phyloP scores from a whole-genome alignment of 37 sponge, comb jelly and placozoan genomes.

The Bolinopsis microptera region DNA sequence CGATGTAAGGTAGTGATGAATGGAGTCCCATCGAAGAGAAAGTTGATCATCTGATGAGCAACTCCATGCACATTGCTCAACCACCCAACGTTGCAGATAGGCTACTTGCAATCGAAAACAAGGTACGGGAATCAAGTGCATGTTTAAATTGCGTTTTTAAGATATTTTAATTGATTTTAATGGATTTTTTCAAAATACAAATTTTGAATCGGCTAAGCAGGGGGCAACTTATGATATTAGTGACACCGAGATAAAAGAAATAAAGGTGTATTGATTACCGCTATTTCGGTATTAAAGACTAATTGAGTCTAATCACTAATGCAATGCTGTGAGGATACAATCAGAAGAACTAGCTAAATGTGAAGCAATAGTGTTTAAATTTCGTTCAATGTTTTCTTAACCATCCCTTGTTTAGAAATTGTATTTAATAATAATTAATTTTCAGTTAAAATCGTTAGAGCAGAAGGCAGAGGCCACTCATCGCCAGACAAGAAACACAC shows the following conservation, averaged over 20 bases:
- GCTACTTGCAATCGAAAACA: not conserved
- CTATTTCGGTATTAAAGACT: no score
- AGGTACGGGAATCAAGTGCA: not conserved
- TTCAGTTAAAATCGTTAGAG: not conserved
- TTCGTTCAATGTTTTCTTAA: no score
- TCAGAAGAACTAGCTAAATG: no score
- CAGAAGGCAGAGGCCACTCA: not conserved
- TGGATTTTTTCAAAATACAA: not conserved
- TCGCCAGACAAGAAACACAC: not conserved
- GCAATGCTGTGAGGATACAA: no score
- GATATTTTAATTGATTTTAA: not conserved
- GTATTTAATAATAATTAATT: not conserved
- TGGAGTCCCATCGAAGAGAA: slow-evolving; percentile 45
- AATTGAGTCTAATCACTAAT: no score
- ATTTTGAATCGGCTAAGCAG: no score
- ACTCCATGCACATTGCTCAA: not conserved
- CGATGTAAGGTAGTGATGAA: slow-evolving; percentile 17
- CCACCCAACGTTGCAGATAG: not conserved
- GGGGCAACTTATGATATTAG: no score
- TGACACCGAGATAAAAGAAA: no score
- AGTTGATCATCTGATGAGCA: slow-evolving; percentile 5
- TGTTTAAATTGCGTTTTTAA: no score
- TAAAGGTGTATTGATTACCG: no score
- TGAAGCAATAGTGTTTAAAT: no score
- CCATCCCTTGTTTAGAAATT: not conserved